A percentile compares a stretch with the other conserved stretches of the same genome.
These are phyloP conservation scores for Troilus luridus DNA, from an alignment of 2,888 invertebrate genomes.

Conservation along the genomic window DNA sequence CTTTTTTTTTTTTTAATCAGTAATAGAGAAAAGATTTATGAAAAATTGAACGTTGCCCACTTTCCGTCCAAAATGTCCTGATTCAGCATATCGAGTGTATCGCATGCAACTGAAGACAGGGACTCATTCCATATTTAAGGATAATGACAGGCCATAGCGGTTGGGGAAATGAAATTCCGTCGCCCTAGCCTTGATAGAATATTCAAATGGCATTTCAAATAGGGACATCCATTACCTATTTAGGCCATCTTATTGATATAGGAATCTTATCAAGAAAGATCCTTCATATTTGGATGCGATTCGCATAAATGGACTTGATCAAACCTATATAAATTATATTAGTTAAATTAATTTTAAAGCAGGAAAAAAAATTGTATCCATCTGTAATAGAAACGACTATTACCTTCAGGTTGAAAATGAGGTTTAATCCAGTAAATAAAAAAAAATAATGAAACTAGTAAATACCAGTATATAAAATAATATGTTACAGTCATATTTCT, in stretches of 20 bases:
- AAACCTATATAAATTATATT: too few relatives aligned
- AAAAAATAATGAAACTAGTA: too few relatives aligned
- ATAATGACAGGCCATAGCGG: not conserved
- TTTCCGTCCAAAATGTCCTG: not conserved
- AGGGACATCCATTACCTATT: not conserved
- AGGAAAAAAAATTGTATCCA: too few relatives aligned
- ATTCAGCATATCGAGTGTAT: not conserved
- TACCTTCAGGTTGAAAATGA: too few relatives aligned
- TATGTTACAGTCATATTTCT: too few relatives aligned
- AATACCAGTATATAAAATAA: too few relatives aligned
- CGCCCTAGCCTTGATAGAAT: not conserved
- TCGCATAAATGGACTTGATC: too few relatives aligned
- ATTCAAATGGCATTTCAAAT: conserved; percentile 3
- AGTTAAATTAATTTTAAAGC: too few relatives aligned
- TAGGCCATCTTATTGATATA: not conserved
- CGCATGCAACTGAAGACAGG: not conserved
- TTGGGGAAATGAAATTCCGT: not conserved
- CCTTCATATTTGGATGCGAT: not conserved
- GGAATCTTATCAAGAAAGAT: not conserved
- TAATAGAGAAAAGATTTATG: not conserved
- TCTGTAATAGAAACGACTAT: too few relatives aligned
- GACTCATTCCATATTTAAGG: not conserved
- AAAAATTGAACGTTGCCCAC: not conserved
- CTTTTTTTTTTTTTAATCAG: not conserved
- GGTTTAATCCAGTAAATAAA: too few relatives aligned